Evolutionary conservation across 1,140 invertebrate genomes (phyloP).

Genomic region (Antheraea pernyi): DNA sequence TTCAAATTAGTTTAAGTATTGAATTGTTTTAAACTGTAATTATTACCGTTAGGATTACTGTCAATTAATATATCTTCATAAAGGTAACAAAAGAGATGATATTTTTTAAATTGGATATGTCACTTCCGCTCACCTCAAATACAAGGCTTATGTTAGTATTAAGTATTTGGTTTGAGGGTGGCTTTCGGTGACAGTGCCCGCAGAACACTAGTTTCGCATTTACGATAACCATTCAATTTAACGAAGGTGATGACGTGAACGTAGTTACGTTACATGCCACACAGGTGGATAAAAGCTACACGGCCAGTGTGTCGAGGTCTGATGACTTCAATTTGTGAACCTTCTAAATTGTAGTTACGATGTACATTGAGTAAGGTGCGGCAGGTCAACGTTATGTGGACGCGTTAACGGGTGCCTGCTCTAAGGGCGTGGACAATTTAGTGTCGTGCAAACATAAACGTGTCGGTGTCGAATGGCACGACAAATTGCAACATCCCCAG

Average conservation of each 20-base stretch:
- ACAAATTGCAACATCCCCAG: constrained; percentile 63
- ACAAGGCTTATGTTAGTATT: background rate
- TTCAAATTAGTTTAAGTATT: too few relatives aligned
- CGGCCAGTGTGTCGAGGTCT: constrained; percentile 40
- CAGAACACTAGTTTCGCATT: constrained; percentile 50
- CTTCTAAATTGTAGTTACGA: background rate
- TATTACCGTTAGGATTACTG: background rate
- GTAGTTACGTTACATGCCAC: constrained; percentile 50
- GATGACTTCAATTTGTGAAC: constrained; percentile 4
- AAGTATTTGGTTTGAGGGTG: constrained; percentile 22
- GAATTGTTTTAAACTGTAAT: too few relatives aligned
- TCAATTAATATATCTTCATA: background rate
- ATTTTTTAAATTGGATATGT: background rate
- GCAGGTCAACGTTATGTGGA: constrained; percentile 43
- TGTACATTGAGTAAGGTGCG: constrained; percentile 13
- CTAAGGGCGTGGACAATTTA: constrained; percentile 62
- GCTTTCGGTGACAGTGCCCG: constrained; percentile 37
- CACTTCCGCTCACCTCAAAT: background rate
- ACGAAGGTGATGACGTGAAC: constrained; percentile 55
- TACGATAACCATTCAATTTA: constrained; percentile 57
- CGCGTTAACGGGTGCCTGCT: constrained; percentile 38
- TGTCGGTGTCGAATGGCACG: constrained; percentile 55
- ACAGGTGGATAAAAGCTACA: constrained; percentile 42
- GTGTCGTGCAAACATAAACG: constrained; percentile 67
- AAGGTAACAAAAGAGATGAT: background rate